Evolutionary conservation across 2,888 invertebrate genomes (phyloP), one percentile per base, ranked within the genome.

Genomic region (Drosophila merina): DNA sequence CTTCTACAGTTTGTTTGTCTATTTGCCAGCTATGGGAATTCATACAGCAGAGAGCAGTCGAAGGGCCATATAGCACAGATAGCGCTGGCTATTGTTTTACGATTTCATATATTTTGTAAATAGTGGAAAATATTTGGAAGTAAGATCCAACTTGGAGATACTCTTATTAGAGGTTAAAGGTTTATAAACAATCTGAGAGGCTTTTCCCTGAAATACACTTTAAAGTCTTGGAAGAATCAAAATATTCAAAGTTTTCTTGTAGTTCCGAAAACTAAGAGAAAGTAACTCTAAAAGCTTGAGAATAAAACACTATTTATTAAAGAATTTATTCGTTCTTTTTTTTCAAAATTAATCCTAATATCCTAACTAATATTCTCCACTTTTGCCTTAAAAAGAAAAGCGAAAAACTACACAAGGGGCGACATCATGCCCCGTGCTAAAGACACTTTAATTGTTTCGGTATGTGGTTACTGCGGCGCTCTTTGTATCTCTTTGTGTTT

Each of bases 11-110:
- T 63, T 72, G 60, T 81, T 79, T 88, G 80, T 66, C 86, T 79
- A 77, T 86, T 83, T 82, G 79, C 69, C 67, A 26, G 71, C 75
- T 36, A 72, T 83, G 85, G 67, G 84, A 83, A 81, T 72, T 76
- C 69, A 77, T 59, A 74, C 77, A 72, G 56, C 9, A 49, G 40
- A 64, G 25, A 60, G 63, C 71, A 47, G 51, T 56, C 50, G 44
- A 51, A 12, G 64, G 63, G 64, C 57, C 68, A 72, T 71, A 83
- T 72, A 72, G 75, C 63, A 44, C 26, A 73, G 82, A 88, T 82
- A 88, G 86, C 86, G 66, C 26, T 64, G 54, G 83, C 85, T 84
- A 84, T 84, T 84, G 88, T 84, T 84, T 84, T 84, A 84, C 83
- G 83, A 88, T 84, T 73, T 70, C 72, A 58, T 75, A 76, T 74